Base-by-base conservation (phyloP, 2,113 vertebrate species). In the Caranx melampygus region DNA sequence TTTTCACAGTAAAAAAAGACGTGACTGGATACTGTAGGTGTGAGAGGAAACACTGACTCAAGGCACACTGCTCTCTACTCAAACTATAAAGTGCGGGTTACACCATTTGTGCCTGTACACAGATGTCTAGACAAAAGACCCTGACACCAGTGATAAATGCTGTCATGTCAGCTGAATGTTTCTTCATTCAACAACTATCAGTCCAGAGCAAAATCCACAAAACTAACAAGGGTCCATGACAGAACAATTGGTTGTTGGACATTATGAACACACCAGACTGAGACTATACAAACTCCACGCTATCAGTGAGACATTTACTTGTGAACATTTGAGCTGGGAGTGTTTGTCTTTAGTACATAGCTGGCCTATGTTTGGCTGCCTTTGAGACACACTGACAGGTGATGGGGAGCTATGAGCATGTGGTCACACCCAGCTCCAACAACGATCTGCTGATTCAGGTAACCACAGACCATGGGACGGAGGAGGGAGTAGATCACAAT, bases 371-470 rank as follows among this genome's bases (percentile, higher is more conserved):
- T 59, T 1, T 47, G 52, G 63, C 69, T 75, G 64, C 13, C 14
- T 65, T 34, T 55, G 2, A 58, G 55, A 37, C 61, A 71, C 71
- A 79, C 67, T 13, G 65, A 82, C 81, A 87, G 57, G 26, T 68
- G 62, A 37, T 45, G 26, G 47, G 51, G 20, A 78, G 51, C 40
- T 42, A 55, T 34, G 20, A 47, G 63, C n/a, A 47, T 35, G 61
- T 37, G 72, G 75, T 65, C 87, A 87, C 86, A 78, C 84, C 78
- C 78, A 66, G 37, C 16, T n/a, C 15, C n/a, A 45, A 0, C 9
- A 57, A 60, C 31, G 45, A 3, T 33, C 13, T 31, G 37, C 60
- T 68, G 11, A 55, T 40, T 18, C 20, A 80, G 35, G 12, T 54
- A 14, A n/a, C 6, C 9, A 31, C 3, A 49, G 47, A 20, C 26